Evolutionary conservation across 2,888 invertebrate genomes (phyloP).

Genomic region (Acrobasis suavella): DNA sequence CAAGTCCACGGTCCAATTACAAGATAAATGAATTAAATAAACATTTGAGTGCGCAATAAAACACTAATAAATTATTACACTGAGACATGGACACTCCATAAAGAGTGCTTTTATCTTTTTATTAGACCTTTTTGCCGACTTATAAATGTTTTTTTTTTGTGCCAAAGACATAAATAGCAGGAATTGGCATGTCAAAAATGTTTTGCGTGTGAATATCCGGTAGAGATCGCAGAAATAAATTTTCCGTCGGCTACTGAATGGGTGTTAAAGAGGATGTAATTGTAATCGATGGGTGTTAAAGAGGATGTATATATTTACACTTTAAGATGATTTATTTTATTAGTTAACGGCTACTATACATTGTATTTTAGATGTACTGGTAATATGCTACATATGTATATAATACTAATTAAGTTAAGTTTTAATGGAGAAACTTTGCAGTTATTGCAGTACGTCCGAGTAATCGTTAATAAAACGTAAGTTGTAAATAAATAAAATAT

Average conservation of each 20-base stretch:
- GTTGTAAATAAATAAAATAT: too few species aligned
- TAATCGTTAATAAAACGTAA: too few species aligned
- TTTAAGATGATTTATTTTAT: too few species aligned
- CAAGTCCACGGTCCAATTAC: constrained; percentile 9
- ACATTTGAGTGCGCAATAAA: constrained; percentile 14
- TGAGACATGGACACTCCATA: constrained; percentile 12
- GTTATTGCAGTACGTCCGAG: too few species aligned
- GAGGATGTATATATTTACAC: too few species aligned
- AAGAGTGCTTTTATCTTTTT: constrained; percentile 17
- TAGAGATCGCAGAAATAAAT: background rate
- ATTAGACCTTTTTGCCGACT: constrained; percentile 16
- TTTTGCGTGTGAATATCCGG: constrained; percentile 3
- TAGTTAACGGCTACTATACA: too few species aligned
- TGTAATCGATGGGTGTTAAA: background rate
- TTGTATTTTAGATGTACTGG: too few species aligned
- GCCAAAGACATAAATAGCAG: background rate
- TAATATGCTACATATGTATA: too few species aligned
- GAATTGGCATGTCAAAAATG: background rate
- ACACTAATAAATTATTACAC: constrained; percentile 11
- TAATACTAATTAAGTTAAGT: too few species aligned
- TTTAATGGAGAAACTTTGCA: too few species aligned
- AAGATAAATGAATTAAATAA: constrained; percentile 11
- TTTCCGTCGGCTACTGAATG: background rate
- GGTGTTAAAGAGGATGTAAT: background rate
- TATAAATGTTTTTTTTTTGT: constrained; percentile 1